Conservation (phyloP, 2,113 vertebrate species). For the Phrynocephalus versicolor region DNA sequence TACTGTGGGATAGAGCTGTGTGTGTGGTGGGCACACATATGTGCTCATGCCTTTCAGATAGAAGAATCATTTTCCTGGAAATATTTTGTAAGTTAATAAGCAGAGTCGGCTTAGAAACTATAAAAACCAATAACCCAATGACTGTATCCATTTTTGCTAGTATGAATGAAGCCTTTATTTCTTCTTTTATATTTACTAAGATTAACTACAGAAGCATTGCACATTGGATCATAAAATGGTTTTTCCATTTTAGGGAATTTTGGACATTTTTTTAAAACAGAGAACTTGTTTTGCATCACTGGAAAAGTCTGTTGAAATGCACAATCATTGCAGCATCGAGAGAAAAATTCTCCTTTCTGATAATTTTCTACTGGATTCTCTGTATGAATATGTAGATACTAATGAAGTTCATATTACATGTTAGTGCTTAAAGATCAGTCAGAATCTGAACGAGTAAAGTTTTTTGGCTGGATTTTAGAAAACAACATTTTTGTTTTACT, state of each 20-base stretch:
- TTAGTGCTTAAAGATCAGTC: too few relatives aligned
- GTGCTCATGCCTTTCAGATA: not conserved
- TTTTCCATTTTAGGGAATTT: not conserved
- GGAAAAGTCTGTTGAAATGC: not conserved
- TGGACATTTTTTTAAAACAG: not conserved
- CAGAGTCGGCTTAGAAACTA: not conserved
- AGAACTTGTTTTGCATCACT: not conserved
- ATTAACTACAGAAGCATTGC: not conserved
- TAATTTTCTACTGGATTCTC: too few relatives aligned
- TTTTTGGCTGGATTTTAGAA: too few relatives aligned
- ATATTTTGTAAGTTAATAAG: not conserved
- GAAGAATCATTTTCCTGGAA: not conserved
- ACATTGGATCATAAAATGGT: not conserved
- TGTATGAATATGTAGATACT: too few relatives aligned
- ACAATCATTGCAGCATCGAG: not conserved
- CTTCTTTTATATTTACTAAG: not conserved
- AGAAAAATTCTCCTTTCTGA: too few relatives aligned
- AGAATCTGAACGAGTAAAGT: too few relatives aligned
- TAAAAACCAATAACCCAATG: not conserved
- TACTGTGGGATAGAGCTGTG: not conserved
- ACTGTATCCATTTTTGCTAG: not conserved
- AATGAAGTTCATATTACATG: too few relatives aligned
- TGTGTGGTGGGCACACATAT: not conserved
- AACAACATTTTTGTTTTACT: too few relatives aligned
- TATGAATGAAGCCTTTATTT: not conserved